Percentiles rank a stretch among this genome's conserved stretches.
phyloP scores from a whole-genome alignment of 2,113 vertebrate species.

The Myotis davidii region DNA sequence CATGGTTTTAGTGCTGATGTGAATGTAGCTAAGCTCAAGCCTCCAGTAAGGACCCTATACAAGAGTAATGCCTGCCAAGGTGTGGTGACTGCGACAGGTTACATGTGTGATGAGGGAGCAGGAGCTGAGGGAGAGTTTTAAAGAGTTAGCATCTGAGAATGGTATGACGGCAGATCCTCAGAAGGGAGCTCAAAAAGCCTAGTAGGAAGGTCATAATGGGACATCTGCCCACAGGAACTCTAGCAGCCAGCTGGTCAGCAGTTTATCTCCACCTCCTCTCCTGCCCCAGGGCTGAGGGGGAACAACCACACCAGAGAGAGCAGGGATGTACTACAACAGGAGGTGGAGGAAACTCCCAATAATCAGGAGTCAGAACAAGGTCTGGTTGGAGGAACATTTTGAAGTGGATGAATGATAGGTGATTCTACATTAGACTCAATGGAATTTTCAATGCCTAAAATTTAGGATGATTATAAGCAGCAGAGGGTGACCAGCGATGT shows the following conservation, averaged over 20 bases:
- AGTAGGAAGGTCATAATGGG: background rate
- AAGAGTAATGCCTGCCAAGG: background rate
- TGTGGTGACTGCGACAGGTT: background rate
- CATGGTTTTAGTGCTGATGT: background rate
- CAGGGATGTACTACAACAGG: rapidly evolving
- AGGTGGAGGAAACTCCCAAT: rapidly evolving
- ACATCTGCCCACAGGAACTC: background rate
- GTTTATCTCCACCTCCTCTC: rapidly evolving
- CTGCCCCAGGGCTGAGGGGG: background rate
- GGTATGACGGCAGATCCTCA: background rate
- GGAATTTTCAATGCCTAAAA: background rate
- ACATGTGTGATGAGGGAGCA: background rate
- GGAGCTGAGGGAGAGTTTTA: background rate
- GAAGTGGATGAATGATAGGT: background rate
- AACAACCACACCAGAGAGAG: rapidly evolving
- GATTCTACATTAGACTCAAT: no score
- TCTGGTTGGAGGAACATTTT: background rate
- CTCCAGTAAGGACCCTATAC: background rate
- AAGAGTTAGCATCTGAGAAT: background rate
- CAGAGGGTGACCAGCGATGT: background rate
- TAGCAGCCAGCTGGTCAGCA: no score
- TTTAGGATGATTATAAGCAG: background rate
- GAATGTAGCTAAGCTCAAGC: background rate
- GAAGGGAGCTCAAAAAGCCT: background rate
- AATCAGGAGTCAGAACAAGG: rapidly evolving